These are phyloP conservation scores for Stenurella melanura DNA, from an alignment of 2,888 invertebrate genomes.

Conservation along the genomic window DNA sequence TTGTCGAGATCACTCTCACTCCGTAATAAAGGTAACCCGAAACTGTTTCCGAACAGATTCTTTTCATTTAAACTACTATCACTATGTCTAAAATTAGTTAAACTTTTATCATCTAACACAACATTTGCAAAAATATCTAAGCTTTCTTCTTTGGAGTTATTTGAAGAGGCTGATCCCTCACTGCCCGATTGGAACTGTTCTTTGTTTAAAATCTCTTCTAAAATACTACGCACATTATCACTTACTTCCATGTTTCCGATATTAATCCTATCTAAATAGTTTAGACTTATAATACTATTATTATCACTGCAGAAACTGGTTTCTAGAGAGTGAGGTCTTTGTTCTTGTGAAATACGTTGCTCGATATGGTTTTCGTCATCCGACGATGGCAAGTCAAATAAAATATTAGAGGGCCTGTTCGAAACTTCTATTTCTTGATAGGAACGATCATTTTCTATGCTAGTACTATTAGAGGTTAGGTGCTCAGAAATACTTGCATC, in stretches of 20 bases:
- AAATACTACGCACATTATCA: constrained; percentile 65
- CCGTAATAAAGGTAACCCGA: constrained; percentile 41
- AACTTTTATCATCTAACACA: constrained; percentile 69
- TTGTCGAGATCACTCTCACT: constrained; percentile 53
- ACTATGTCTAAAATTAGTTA: constrained; percentile 60
- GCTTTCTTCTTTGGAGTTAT: constrained; percentile 66
- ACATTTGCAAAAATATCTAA: constrained; percentile 70
- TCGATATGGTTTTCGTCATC: constrained; percentile 48
- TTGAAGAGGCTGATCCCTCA: constrained; percentile 45
- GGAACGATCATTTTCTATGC: constrained; percentile 71
- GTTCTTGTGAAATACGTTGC: constrained; percentile 61
- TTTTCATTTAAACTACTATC: constrained; percentile 52
- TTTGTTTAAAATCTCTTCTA: constrained; percentile 69
- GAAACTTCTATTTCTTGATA: constrained; percentile 71
- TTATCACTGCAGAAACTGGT: constrained; percentile 61
- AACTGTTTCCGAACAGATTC: constrained; percentile 47
- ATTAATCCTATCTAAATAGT: constrained; percentile 53
- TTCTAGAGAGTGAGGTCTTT: constrained; percentile 59
- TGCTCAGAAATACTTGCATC: constrained; percentile 63
- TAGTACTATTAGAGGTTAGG: constrained; percentile 58
- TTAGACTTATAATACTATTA: constrained; percentile 60
- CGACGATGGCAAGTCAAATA: constrained; percentile 49
- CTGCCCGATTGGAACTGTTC: constrained; percentile 64
- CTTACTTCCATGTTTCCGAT: constrained; percentile 53
- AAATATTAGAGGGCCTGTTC: constrained; percentile 59